These are phyloP conservation scores for Diogma glabrata DNA, from an alignment of 2,888 invertebrate species.

Conservation along the genomic window DNA sequence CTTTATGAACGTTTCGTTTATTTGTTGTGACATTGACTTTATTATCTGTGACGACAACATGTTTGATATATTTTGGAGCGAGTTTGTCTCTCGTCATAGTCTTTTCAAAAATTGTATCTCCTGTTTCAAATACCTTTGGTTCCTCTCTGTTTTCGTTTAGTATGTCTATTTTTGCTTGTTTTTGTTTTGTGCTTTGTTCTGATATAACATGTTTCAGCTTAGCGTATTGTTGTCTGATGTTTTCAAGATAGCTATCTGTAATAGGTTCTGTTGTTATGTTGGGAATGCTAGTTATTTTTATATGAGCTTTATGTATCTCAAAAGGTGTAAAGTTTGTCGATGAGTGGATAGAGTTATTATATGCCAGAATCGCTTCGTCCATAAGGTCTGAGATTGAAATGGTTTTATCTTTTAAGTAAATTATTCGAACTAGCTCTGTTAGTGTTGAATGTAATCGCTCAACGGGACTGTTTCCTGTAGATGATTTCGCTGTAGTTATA, in stretches of 20 bases:
- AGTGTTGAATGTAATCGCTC: not conserved
- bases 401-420: not conserved
- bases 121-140: not conserved
- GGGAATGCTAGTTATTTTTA: not conserved
- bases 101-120: not conserved
- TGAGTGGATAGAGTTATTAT: not conserved
- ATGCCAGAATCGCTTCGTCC: not conserved
- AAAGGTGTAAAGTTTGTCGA: not conserved
- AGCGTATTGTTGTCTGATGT: too few species aligned
- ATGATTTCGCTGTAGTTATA: not conserved
- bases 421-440: not conserved
- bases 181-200: not conserved
- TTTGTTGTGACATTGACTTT: not conserved
- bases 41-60: not conserved
- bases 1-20: not conserved
- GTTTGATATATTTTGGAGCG: not conserved
- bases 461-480: not conserved
- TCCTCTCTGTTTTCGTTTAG: not conserved
- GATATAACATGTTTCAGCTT: not conserved
- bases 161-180: not conserved
- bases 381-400: not conserved
- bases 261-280: not conserved
- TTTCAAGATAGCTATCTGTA: not conserved
- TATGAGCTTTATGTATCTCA: not conserved
- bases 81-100: not conserved